These are phyloP conservation scores for Halichoerus grypus DNA, from an alignment of 2,113 vertebrate species.

Conservation along the genomic window DNA sequence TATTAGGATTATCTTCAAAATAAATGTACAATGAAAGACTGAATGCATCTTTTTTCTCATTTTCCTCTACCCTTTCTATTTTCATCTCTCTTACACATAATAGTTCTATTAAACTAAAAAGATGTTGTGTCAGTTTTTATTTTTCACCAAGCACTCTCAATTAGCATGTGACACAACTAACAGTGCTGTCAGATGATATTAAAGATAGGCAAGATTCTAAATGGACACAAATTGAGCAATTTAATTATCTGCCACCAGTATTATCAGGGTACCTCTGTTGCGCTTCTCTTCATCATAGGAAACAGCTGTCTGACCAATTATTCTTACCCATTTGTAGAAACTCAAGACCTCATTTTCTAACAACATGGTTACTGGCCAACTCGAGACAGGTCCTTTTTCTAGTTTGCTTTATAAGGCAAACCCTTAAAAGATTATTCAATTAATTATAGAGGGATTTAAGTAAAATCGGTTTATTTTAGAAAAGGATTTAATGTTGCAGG, in stretches of 20 bases:
- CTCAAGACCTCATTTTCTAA: background rate
- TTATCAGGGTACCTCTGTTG: background rate
- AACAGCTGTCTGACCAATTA: background rate
- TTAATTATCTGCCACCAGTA: constrained; percentile 44
- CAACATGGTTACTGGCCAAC: background rate
- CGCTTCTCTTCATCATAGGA: background rate
- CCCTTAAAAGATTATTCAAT: background rate
- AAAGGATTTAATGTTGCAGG: background rate
- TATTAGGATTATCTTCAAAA: background rate
- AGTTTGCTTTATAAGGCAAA: background rate
- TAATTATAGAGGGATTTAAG: background rate
- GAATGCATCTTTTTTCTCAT: background rate
- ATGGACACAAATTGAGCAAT: constrained; percentile 58
- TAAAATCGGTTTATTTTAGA: constrained; percentile 35
- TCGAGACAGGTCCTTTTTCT: background rate
- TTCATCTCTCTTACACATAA: background rate
- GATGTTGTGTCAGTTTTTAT: constrained; percentile 58
- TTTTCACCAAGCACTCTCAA: constrained; percentile 53
- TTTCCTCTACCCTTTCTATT: background rate
- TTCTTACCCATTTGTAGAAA: background rate
- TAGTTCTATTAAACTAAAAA: constrained; percentile 38
- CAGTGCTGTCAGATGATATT: constrained; percentile 68
- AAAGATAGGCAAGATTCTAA: constrained; percentile 38
- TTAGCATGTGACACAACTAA: constrained; percentile 56
- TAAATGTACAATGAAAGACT: background rate